Conservation (phyloP, 2,113 vertebrate genomes). For the Oncorhynchus kisutch region DNA sequence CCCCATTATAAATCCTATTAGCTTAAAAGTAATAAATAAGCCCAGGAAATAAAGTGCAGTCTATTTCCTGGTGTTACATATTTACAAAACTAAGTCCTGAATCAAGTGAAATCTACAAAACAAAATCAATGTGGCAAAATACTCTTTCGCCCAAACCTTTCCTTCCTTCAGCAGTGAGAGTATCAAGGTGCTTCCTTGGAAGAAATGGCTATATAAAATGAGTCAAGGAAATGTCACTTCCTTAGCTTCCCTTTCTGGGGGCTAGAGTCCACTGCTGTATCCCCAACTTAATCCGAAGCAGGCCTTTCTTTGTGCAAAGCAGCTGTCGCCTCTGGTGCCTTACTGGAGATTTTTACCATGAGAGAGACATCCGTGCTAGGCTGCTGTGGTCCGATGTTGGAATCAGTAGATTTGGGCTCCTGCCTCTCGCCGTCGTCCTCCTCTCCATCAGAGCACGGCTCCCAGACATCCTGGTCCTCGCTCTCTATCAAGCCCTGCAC, state of each 20-base stretch:
- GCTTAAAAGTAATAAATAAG: slow-evolving; percentile 84
- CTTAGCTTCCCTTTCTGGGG: slow-evolving; percentile 31
- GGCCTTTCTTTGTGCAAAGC: slow-evolving; percentile 11
- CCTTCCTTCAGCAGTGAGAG: not conserved
- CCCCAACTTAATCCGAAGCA: slow-evolving; percentile 17
- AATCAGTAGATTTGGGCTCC: not conserved
- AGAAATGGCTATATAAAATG: slow-evolving; percentile 8
- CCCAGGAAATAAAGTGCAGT: slow-evolving; percentile 38
- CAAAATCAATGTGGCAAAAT: slow-evolving; percentile 22
- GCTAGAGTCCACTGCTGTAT: not conserved
- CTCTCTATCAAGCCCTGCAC: slow-evolving; percentile 85
- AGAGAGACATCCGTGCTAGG: slow-evolving; percentile 9
- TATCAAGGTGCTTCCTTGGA: slow-evolving; percentile 6
- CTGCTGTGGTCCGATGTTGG: slow-evolving; percentile 18
- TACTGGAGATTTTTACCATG: slow-evolving; percentile 12
- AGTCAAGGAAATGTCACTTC: slow-evolving; percentile 32
- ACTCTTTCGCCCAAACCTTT: not conserved
- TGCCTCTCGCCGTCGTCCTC: slow-evolving; percentile 43
- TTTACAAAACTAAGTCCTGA: slow-evolving; percentile 58
- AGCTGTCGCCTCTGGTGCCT: slow-evolving; percentile 20
- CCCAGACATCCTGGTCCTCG: slow-evolving; percentile 77
- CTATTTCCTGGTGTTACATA: slow-evolving; percentile 35
- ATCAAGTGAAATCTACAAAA: slow-evolving; percentile 61
- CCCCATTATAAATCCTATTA: slow-evolving; percentile 39
- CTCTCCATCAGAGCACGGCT: slow-evolving; percentile 71